Percentiles rank a stretch among this genome's conserved stretches.
phyloP scores from a whole-genome alignment of 1,140 invertebrate species.

The Drosophila teissieri region DNA sequence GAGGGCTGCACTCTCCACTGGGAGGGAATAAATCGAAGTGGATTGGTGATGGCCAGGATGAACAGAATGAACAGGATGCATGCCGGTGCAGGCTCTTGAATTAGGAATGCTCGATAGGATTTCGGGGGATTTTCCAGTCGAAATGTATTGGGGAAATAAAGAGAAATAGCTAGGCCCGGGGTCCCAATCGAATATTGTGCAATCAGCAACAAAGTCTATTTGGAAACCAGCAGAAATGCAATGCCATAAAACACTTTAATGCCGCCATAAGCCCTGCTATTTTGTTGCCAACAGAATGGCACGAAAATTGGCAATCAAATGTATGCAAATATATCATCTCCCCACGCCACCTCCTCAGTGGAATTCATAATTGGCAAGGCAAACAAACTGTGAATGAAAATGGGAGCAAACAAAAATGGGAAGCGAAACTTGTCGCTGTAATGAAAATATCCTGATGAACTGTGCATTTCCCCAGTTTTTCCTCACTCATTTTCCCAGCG shows the following conservation, averaged over 20 bases:
- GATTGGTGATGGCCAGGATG: not conserved
- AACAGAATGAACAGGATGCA: not conserved
- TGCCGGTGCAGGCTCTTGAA: slow-evolving; percentile 12
- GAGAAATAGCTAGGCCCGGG: not conserved
- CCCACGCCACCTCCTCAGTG: not conserved
- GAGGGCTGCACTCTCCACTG: slow-evolving; percentile 20
- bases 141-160: not conserved
- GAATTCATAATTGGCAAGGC: slow-evolving; percentile 25
- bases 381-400: slow-evolving; percentile 28
- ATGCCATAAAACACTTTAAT: slow-evolving; percentile 12
- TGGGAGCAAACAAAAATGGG: slow-evolving; percentile 23
- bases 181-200: not conserved
- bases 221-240: slow-evolving; percentile 4
- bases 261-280: slow-evolving; percentile 2
- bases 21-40: not conserved
- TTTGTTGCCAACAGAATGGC: slow-evolving; percentile 17
- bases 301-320: slow-evolving; percentile 30
- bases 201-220: not conserved
- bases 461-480: not conserved
- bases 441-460: slow-evolving; percentile 34
- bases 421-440: slow-evolving; percentile 28
- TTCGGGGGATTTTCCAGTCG: slow-evolving; percentile 8
- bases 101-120: slow-evolving; percentile 1
- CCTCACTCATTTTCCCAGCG: slow-evolving; percentile 1
- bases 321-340: slow-evolving; percentile 2